A percentile compares a stretch with the other conserved stretches of the same genome.
phyloP scores from a whole-genome alignment of 2,797 vertebrate species.

The Pachyuromys duprasi region DNA sequence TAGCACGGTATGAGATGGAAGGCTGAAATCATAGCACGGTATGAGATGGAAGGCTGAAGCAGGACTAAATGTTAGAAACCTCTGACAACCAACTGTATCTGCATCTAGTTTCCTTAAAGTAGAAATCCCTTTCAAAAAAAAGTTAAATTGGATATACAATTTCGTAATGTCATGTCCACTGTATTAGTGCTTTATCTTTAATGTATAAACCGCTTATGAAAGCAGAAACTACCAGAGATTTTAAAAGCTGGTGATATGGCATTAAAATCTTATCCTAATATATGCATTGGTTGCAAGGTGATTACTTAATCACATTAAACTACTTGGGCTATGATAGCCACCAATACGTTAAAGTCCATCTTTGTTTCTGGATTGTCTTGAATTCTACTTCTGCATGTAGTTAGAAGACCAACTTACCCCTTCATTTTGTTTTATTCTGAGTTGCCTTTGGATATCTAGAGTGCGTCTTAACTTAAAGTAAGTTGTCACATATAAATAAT shows the following conservation, averaged over 20 bases:
- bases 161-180: neutral
- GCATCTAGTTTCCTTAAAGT: constrained; percentile 22
- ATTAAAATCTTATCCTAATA: constrained; percentile 82
- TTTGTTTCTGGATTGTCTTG: neutral
- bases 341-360: constrained; percentile 70
- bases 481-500: neutral
- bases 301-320: constrained; percentile 85
- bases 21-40: constrained; percentile 29
- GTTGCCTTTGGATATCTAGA: constrained; percentile 2
- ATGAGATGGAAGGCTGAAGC: constrained; percentile 23
- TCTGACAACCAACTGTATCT: constrained; percentile 36
- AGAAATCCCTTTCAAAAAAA: constrained; percentile 55
- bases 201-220: constrained; percentile 71
- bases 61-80: neutral
- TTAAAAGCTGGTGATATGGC: neutral
- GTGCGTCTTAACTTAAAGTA: neutral
- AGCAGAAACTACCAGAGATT: constrained; percentile 64
- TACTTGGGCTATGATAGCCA: constrained; percentile 77
- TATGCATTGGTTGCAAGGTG: constrained; percentile 79
- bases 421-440: neutral
- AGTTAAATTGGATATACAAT: constrained; percentile 46
- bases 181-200: constrained; percentile 35
- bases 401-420: neutral
- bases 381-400: neutral
- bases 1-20: neutral